Percentiles rank a stretch among this genome's conserved stretches.
phyloP scores from a whole-genome alignment of 2,797 vertebrate genomes.

The Gallinago stenura region DNA sequence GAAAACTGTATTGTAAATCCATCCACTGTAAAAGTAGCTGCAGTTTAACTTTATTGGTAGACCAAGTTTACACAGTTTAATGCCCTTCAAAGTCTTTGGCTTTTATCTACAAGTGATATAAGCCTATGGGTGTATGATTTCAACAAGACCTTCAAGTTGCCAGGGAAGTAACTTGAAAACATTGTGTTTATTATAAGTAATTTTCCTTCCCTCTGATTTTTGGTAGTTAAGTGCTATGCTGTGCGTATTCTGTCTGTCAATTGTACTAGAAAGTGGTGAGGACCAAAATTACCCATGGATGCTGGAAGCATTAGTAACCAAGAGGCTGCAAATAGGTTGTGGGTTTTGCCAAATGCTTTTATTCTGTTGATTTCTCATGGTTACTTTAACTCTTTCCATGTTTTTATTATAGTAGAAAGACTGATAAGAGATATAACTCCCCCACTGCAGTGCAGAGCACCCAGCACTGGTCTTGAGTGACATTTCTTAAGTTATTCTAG shows the following conservation, averaged over 20 bases:
- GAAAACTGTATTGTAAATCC: slow-evolving; percentile 20
- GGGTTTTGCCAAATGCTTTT: slow-evolving; percentile 13
- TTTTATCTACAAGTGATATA: not conserved
- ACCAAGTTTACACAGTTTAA: slow-evolving; percentile 14
- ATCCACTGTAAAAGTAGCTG: slow-evolving; percentile 32
- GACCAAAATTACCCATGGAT: not conserved
- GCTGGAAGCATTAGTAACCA: not conserved
- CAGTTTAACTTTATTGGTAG: slow-evolving; percentile 26
- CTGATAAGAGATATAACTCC: not conserved
- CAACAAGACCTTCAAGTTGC: not conserved
- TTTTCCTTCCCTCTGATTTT: not conserved
- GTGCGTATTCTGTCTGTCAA: not conserved
- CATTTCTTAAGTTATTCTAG: not conserved
- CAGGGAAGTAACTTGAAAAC: not conserved
- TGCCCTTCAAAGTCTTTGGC: not conserved
- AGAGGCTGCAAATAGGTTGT: not conserved
- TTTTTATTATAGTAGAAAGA: not conserved
- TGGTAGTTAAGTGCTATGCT: not conserved
- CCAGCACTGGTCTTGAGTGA: not conserved
- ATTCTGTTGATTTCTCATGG: not conserved
- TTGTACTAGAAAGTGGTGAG: not conserved
- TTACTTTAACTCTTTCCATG: not conserved
- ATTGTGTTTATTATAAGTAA: not conserved
- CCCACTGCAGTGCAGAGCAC: not conserved
- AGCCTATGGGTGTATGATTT: not conserved